Evolutionary conservation across 2,888 invertebrate genomes (phyloP), one percentile per base, ranked within the genome.

Genomic region (Cerceris rybyensis): DNA sequence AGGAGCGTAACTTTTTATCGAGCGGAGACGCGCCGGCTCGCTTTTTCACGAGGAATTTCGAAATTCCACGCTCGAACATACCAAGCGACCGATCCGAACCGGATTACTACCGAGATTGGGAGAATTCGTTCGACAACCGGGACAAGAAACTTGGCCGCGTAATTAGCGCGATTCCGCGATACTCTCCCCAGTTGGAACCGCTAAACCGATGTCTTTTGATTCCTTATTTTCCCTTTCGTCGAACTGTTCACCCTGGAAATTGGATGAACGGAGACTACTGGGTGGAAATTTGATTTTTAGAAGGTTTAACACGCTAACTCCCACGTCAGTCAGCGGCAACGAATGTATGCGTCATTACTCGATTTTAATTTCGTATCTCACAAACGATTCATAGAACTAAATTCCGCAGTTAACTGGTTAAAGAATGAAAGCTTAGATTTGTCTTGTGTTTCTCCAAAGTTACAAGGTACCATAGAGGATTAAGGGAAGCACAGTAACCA

Each of bases 11-110:
- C 69, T 85, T 87, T 87, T 86, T 87, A 64, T 55, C 69, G 73
- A 61, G 54, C 59, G 60, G 58, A 66, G 79, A 81, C 78, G 74
- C 79, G 79, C 78, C 75, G 28, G 68, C 63, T 57, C 49, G 66
- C 78, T 88, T 88, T 88, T 88, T 86, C 81, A 78, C 80, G 75
- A 54, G 74, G 81, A 85, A 89, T 84, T 78, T 83, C 82, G 78
- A 86, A 88, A 89, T 88, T 85, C 80, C 83, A 57, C 17, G 6
- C 6, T 11, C 28, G n/a, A 17, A 14, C 57, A 55, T 50, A 50
- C 50, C 57, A 14, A 28, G 28, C 39, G 52, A 52, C 41, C 58
- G 11, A 39, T 16, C 46, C 42, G 54, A 41, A 39, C 64, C 59
- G 50, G 65, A 66, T 70, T 63, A 68, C 72, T 61, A 60, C 58